A percentile compares a stretch with the other conserved stretches of the same genome.
These are phyloP conservation scores for Anodontia alba DNA, from an alignment of 2,888 invertebrate genomes.

Conservation along the genomic window DNA sequence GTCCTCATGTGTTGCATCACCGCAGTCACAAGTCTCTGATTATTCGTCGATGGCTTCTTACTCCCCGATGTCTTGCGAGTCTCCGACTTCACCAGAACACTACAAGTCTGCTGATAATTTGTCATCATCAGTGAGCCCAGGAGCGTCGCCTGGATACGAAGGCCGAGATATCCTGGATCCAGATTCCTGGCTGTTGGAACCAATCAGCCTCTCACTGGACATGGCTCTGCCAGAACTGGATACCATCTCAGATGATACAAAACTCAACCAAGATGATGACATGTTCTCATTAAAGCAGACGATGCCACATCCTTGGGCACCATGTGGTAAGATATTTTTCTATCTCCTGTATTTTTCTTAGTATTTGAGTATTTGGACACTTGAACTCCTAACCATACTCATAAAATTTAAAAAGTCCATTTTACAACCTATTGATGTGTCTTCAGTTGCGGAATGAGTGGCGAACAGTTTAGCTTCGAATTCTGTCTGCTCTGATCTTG, in stretches of 20 bases:
- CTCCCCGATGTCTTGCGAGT: constrained; percentile 35
- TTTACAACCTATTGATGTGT: too few species aligned
- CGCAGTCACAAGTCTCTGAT: constrained; percentile 13
- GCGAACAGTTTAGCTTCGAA: too few species aligned
- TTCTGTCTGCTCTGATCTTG: too few species aligned
- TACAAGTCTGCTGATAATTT: constrained; percentile 33
- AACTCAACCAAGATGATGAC: constrained; percentile 61
- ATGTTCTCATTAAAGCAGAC: constrained; percentile 74
- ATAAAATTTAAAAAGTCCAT: too few species aligned
- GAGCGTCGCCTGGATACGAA: constrained; percentile 59
- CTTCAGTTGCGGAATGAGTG: too few species aligned
- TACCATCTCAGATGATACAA: constrained; percentile 34
- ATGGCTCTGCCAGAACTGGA: constrained; percentile 49
- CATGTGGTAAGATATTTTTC: constrained; percentile 69
- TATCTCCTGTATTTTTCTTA: background rate
- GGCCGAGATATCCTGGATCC: constrained; percentile 62
- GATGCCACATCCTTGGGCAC: constrained; percentile 64
- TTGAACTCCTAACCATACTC: too few species aligned
- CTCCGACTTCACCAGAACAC: constrained; percentile 29
- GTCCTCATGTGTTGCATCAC: constrained; percentile 20
- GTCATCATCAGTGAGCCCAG: constrained; percentile 43
- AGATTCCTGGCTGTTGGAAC: constrained; percentile 66
- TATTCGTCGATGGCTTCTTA: constrained; percentile 41
- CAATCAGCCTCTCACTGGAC: constrained; percentile 61
- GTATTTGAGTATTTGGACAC: too few species aligned